These are phyloP conservation scores for Pipra filicauda DNA, from an alignment of 2,113 vertebrate species.

Conservation along the genomic window DNA sequence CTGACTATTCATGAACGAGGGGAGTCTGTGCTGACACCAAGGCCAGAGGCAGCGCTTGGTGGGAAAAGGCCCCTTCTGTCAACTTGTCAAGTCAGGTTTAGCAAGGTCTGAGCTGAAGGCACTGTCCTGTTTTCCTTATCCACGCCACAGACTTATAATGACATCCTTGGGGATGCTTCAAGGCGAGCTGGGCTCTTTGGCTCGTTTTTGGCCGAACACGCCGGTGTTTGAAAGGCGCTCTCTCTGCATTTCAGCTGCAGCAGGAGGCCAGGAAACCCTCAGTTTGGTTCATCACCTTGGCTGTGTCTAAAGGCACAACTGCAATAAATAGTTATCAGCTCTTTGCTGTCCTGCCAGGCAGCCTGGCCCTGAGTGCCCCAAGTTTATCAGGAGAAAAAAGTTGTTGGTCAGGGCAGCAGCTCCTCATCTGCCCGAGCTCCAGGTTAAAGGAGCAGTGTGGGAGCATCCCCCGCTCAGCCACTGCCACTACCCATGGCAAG, in stretches of 20 bases:
- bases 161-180: not conserved
- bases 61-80: not conserved
- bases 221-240: not conserved
- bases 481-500: not conserved
- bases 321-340: not conserved
- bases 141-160: not conserved
- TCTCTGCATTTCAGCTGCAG: not conserved
- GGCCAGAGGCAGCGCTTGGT: not conserved
- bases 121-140: not conserved
- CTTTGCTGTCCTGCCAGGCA: not conserved
- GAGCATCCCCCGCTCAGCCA: not conserved
- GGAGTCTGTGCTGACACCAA: not conserved
- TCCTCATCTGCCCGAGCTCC: not conserved
- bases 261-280: not conserved
- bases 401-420: not conserved
- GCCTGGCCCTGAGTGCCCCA: not conserved
- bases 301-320: not conserved
- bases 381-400: slow-evolving; percentile 14
- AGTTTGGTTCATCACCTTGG: not conserved
- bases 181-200: not conserved
- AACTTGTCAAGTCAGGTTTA: not conserved
- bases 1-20: not conserved
- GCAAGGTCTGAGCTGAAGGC: not conserved
- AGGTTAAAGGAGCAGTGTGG: not conserved
- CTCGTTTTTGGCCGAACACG: not conserved